Percentiles rank a stretch among this genome's conserved stretches.
These are phyloP conservation scores for rabbit (Oryctolagus cuniculus) DNA, from an alignment of 2,113 vertebrate genomes.

Conservation along the genomic window mOryCun1.1 NC_091437.1:48270501-48271000, in stretches of 20 bases:
- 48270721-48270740: not conserved
- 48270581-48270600: not conserved
- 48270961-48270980: too few relatives aligned
- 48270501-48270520: not conserved
- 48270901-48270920: not conserved
- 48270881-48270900: not conserved
- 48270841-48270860: not conserved
- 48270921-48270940: too few relatives aligned
- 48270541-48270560: not conserved
- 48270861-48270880: not conserved
- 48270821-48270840: not conserved
- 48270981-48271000: too few relatives aligned
- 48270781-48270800: not conserved
- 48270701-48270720: conserved; percentile 7
- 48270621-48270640: not conserved
- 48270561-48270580: not conserved
- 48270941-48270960: too few relatives aligned
- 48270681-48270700: not conserved
- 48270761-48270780: not conserved
- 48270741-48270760: not conserved
- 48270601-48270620: not conserved
- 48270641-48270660: not conserved
- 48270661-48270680: not conserved
- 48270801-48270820: not conserved
- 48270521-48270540: not conserved